Percentiles rank a stretch among this genome's conserved stretches.
phyloP scores from a whole-genome alignment of 2,888 invertebrate species.

The Phalangium opilio region DNA sequence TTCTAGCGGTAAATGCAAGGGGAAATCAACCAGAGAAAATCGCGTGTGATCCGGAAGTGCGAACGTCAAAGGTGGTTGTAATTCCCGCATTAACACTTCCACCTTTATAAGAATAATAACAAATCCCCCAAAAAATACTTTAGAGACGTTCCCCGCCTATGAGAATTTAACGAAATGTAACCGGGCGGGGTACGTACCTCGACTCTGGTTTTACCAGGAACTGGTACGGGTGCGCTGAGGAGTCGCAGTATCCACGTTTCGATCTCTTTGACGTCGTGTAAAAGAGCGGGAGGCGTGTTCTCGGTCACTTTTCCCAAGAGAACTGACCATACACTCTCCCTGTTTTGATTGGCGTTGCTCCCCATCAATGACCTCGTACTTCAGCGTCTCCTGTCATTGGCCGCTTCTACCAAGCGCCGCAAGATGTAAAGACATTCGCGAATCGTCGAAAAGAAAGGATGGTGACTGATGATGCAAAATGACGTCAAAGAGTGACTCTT shows the following conservation, averaged over 20 bases:
- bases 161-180: not conserved
- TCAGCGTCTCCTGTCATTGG: constrained; percentile 61
- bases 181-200: too few relatives aligned
- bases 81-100: constrained; percentile 65
- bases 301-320: constrained; percentile 46
- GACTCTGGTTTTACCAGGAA: constrained; percentile 85
- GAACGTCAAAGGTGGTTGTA: constrained; percentile 69
- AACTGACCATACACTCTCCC: constrained; percentile 93
- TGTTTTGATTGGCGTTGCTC: constrained; percentile 76
- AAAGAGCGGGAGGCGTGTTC: constrained; percentile 56
- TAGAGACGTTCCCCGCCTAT: not conserved
- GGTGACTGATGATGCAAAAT: constrained; percentile 92
- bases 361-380: too few relatives aligned
- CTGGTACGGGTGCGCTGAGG: constrained; percentile 91
- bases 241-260: constrained; percentile 97
- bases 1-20: constrained; percentile 91
- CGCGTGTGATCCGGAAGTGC: constrained; percentile 94
- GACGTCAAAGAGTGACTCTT: constrained; percentile 91
- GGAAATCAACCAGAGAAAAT: constrained; percentile 93
- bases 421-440: constrained; percentile 92
- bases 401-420: constrained; percentile 90
- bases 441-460: constrained; percentile 97
- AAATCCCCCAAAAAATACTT: too few relatives aligned
- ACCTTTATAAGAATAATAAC: constrained; percentile 32
- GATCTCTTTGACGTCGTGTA: constrained; percentile 92